Evolutionary conservation across 2,888 invertebrate genomes (phyloP).

Genomic region (Andrena haemorrhoa): DNA sequence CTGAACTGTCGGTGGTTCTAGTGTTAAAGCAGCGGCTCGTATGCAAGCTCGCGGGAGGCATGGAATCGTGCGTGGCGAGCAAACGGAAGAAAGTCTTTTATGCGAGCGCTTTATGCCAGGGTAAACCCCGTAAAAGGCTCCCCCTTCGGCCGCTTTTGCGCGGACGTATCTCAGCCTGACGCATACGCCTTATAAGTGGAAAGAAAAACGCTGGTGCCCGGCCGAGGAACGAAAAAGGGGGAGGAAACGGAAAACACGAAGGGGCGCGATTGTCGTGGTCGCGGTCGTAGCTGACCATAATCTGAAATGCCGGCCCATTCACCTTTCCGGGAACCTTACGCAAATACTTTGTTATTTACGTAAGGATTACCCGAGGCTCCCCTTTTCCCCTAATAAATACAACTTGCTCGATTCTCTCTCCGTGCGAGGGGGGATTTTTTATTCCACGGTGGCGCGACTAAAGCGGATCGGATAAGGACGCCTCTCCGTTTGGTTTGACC

Average conservation of each 20-base stretch:
- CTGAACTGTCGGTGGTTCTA: neutral
- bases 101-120: slow-evolving; percentile 53
- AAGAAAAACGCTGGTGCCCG: slow-evolving; percentile 23
- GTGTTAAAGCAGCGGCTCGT: slow-evolving; percentile 17
- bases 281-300: slow-evolving; percentile 36
- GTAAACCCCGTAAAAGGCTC: slow-evolving; percentile 62
- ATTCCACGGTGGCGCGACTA: neutral
- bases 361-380: slow-evolving; percentile 65
- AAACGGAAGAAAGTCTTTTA: slow-evolving; percentile 27
- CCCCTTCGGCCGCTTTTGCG: slow-evolving; percentile 39
- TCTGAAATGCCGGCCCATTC: slow-evolving; percentile 63
- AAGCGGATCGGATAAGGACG: slow-evolving; percentile 12
- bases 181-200: slow-evolving; percentile 42
- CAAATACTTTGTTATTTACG: slow-evolving; percentile 72
- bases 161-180: slow-evolving; percentile 1
- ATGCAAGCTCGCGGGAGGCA: neutral
- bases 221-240: slow-evolving; percentile 11
- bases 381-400: slow-evolving; percentile 42
- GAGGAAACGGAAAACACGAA: slow-evolving; percentile 42
- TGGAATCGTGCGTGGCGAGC: neutral
- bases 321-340: slow-evolving; percentile 55
- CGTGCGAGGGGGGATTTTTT: slow-evolving; percentile 6
- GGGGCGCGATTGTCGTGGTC: slow-evolving; percentile 34
- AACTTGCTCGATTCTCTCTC: slow-evolving; percentile 9
- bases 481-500: neutral